Base-by-base conservation (phyloP, 2,888 invertebrate genomes). In the Ischnus inquisitorius region DNA sequence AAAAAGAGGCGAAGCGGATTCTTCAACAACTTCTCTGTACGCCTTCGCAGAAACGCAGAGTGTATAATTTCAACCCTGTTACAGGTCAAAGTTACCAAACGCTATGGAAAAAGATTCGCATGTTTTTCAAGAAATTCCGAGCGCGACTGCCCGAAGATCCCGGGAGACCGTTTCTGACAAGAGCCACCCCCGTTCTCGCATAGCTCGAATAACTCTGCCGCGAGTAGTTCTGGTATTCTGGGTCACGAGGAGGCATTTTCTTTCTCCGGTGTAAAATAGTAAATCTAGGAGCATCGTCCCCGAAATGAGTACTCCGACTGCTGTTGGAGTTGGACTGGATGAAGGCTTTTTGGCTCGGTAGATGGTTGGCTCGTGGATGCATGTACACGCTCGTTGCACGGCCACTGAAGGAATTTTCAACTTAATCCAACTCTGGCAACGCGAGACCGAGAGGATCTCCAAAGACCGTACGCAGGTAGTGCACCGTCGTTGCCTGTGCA, bases 391-490 rank as follows among this genome's bases (percentile, higher is more conserved):
- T 69, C 62, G 48, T 68, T 75, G 62, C 75, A 12, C 68, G 3
- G 67, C 25, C 25, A 34, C 75, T 62, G 51, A 69, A 19, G 75
- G 62, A 75, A 80, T 80, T 80, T 34, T 57, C 60, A 39, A 51
- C 75, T 75, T 80, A 80, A 80, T 80, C 80, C 68, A 41, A 54
- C 54, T 65, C 65, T 65, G 72, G 65, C 72, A 60, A 64, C 43
- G 60, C 46, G 46, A 34, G 22, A 34, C 34, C 54, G 10, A 67
- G 41, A 51, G 51, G 8, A 34, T 34, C 54, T 19, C 43, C 74
- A 74, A 60, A 67, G 57, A 74, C 28, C 60, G 51, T 48, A 72
- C 46, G 25, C 43, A 54, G 64, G 51, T n/a, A 34, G 12, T 43
- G 48, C 48, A 22, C 60, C 8, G 72, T 3, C 19, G 16, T 60